These are phyloP conservation scores for Nipponia nippon DNA, from an alignment of 2,113 vertebrate genomes.

Conservation along the genomic window DNA sequence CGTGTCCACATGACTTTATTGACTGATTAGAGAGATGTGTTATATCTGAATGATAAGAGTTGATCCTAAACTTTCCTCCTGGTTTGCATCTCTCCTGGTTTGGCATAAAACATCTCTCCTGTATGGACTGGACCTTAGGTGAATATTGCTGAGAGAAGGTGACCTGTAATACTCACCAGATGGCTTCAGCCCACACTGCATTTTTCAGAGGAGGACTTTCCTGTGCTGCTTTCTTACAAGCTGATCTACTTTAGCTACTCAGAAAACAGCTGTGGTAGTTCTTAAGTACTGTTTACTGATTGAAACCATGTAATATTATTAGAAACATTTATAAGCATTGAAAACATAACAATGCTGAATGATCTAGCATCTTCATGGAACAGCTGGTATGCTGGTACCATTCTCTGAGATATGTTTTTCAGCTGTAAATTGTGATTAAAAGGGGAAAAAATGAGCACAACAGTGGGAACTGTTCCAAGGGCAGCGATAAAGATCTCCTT, in stretches of 20 bases:
- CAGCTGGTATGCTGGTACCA: not conserved
- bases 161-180: conserved; percentile 13
- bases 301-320: conserved; percentile 15
- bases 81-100: not conserved
- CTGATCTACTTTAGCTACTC: conserved; percentile 45
- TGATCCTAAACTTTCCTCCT: not conserved
- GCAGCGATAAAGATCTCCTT: conserved; percentile 50
- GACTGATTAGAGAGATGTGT: not conserved
- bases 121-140: not conserved
- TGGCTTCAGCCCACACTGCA: conserved; percentile 44
- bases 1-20: not conserved
- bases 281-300: conserved; percentile 33
- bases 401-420: conserved; percentile 8
- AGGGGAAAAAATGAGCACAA: not conserved
- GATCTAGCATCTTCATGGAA: not conserved
- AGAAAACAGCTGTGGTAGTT: conserved; percentile 35
- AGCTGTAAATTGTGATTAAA: conserved; percentile 23
- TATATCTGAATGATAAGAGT: not conserved
- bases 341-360: conserved; percentile 32
- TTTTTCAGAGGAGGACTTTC: not conserved
- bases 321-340: conserved; percentile 24
- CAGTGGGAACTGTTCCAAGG: conserved; percentile 43
- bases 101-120: not conserved
- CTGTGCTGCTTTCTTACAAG: conserved; percentile 16
- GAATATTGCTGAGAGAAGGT: not conserved